Base-by-base conservation (phyloP, 2,797 vertebrate species). In the Glossophaga mutica region DNA sequence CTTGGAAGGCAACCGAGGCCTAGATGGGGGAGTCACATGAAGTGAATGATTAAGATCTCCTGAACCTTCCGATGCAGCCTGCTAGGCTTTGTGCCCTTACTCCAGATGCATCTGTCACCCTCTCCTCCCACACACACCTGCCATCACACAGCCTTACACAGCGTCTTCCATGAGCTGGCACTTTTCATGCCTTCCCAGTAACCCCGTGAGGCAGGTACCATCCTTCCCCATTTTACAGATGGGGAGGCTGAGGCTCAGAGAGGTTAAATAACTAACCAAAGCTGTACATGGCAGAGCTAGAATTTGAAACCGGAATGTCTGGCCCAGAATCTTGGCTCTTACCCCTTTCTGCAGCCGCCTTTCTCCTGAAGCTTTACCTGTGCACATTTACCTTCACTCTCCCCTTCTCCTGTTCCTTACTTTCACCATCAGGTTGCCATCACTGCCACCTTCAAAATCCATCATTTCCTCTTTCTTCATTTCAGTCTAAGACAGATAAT, bases 301-400 rank as follows among this genome's bases (percentile, higher is more conserved):
- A 86, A 87, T 92, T 59, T 76, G 57, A 94, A 94, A 52, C 26
- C 68, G 92, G 62, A 94, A 44, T 29, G 76, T 73, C 44, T 57
- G 57, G 84, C 34, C 71, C 34, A 67, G 59, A 39, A 52, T 37
- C 73, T 79, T 9, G 37, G 79, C 78, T 84, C 18, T 73, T 62
- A 76, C 21, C 18, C 32, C 62, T 46, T 15, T 18, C 5, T 68
- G 42, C 21, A 50, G 9, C 10, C 9, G 26, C 14, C n/a, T 24
- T 90, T 34, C 65, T 44, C 46, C 39, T 21, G 42, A 76, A 74
- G 68, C 44, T 62, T 79, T 48, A 3, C 57, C 55, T 3, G 22
- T 4, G 9, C 6, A 10, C 10, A 0, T 14, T 24, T 46, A 6
- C 52, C n/a, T 39, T 86, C 6, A 12, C 29, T 86, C 87, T 10